A percentile compares a stretch with the other conserved stretches of the same genome.
Conservation (phyloP, 2,797 vertebrate species). For the Vultur gryphus region DNA sequence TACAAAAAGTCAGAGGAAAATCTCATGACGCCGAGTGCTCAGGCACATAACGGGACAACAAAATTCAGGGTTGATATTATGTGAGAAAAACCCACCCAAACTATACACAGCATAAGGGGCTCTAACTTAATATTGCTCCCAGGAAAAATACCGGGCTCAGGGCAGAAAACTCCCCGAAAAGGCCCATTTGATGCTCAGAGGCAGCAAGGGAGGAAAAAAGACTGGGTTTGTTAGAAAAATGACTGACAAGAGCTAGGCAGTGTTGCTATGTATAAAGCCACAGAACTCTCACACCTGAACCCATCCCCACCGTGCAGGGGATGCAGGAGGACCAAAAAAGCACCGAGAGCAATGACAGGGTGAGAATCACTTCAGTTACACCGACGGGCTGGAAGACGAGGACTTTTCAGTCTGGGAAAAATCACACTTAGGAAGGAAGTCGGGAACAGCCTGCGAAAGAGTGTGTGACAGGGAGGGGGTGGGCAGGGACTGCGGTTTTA, state of each 20-base stretch:
- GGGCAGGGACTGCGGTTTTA: neutral
- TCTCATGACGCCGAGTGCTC: neutral
- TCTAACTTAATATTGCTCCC: neutral
- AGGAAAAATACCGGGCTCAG: neutral
- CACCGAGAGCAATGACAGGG: neutral
- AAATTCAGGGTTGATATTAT: neutral
- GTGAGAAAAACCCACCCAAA: neutral
- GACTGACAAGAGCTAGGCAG: neutral
- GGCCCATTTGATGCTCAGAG: neutral
- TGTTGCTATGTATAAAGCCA: neutral
- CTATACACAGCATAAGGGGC: too few species aligned
- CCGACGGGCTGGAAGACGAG: neutral
- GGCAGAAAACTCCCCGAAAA: neutral
- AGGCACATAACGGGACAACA: accelerated
- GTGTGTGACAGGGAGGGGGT: neutral
- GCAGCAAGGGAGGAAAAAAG: neutral
- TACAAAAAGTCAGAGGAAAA: neutral
- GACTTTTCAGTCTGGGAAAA: neutral
- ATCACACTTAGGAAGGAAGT: neutral
- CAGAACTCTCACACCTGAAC: slow-evolving; percentile 16
- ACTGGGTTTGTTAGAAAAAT: neutral
- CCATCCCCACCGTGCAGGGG: neutral
- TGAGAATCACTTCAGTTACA: neutral
- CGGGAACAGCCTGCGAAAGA: neutral
- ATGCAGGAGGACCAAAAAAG: neutral